Evolutionary conservation across 2,113 vertebrate species (phyloP).

Genomic region (Pomatostomus ruficeps): DNA sequence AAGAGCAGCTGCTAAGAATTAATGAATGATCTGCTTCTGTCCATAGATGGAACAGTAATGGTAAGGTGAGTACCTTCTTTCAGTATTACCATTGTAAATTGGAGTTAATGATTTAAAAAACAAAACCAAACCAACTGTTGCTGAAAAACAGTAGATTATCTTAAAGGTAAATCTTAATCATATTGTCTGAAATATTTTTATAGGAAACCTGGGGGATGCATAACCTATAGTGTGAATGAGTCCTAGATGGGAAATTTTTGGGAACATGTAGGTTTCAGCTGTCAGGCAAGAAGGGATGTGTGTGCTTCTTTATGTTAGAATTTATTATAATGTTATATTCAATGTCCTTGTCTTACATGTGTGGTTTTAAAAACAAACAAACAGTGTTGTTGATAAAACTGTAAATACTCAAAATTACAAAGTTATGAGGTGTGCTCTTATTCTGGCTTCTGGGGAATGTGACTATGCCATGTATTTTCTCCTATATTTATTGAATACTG

Average conservation of each 20-base stretch:
- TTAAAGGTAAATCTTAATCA: neutral
- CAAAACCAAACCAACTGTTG: fast-evolving
- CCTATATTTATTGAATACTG: neutral
- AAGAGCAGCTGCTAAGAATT: neutral
- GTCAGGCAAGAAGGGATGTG: neutral
- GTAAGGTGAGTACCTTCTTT: neutral
- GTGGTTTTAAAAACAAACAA: neutral
- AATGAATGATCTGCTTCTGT: neutral
- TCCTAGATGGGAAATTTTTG: neutral
- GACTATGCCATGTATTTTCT: neutral
- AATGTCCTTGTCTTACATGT: neutral
- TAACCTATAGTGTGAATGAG: neutral
- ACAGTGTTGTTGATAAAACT: neutral
- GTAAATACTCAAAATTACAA: neutral
- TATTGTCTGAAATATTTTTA: neutral
- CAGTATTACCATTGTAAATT: neutral
- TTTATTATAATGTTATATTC: neutral
- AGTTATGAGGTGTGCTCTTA: neutral
- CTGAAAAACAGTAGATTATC: neutral
- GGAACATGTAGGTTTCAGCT: neutral
- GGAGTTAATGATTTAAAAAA: neutral
- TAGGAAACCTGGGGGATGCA: neutral
- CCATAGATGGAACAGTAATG: neutral
- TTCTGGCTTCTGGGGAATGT: neutral
- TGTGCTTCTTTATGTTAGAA: neutral